Conservation (phyloP, 2,888 invertebrate genomes). For the Deilephila porcellus region DNA sequence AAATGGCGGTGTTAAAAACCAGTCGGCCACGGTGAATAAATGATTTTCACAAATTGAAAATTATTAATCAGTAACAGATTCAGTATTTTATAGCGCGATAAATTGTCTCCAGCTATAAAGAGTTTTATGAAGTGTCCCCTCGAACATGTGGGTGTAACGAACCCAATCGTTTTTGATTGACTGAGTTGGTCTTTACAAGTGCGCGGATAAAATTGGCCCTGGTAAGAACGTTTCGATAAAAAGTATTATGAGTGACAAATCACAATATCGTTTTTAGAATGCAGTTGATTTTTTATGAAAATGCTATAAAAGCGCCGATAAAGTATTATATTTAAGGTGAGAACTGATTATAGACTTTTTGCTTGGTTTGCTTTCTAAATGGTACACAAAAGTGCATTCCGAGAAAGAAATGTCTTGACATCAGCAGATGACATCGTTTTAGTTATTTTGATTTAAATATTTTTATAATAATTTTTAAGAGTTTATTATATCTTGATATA, state of each 20-base stretch:
- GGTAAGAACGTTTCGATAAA: not conserved
- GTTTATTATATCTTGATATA: too few species aligned
- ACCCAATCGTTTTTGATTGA: conserved; percentile 47
- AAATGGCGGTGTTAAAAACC: not conserved
- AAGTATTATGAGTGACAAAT: not conserved
- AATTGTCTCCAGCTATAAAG: conserved; percentile 20
- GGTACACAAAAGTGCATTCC: too few species aligned
- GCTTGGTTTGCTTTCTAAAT: too few species aligned
- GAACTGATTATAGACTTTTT: too few species aligned
- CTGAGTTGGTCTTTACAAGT: conserved; percentile 41
- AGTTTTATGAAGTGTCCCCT: conserved; percentile 24
- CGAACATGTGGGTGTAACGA: conserved; percentile 50
- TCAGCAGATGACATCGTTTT: too few species aligned
- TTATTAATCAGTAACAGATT: conserved; percentile 26
- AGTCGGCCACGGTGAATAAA: not conserved
- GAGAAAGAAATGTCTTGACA: too few species aligned
- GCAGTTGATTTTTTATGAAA: not conserved
- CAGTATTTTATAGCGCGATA: conserved; percentile 19
- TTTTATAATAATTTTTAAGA: too few species aligned
- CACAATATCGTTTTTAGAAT: not conserved
- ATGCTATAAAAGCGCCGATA: too few species aligned
- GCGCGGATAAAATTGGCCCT: conserved; percentile 31
- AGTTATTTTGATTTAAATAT: too few species aligned
- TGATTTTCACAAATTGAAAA: conserved; percentile 22
- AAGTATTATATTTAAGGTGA: too few species aligned